phyloP scores from a whole-genome alignment of 2,888 invertebrate genomes.

The Deroplatys truncata region DNA sequence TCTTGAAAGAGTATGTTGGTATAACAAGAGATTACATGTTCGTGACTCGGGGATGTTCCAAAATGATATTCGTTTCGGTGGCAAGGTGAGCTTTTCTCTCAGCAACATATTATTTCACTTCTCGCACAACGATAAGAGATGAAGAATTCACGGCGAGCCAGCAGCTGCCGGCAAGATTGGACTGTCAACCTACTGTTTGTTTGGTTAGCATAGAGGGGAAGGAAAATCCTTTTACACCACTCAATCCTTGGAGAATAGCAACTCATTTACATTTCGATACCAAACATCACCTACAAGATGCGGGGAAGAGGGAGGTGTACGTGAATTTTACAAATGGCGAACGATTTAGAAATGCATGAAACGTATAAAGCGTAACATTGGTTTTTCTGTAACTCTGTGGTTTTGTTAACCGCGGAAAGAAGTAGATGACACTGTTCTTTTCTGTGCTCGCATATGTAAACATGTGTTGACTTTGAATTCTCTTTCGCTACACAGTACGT shows the following conservation, averaged over 20 bases:
- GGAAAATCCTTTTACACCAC: slow-evolving; percentile 11
- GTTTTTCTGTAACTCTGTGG: neutral
- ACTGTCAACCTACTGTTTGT: slow-evolving; percentile 19
- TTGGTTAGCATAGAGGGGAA: neutral
- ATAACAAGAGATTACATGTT: too few species aligned
- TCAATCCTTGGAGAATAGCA: slow-evolving; percentile 16
- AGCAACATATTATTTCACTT: neutral
- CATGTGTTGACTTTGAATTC: neutral
- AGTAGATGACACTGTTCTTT: neutral
- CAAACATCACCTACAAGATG: neutral
- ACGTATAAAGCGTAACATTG: neutral
- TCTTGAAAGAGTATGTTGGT: too few species aligned
- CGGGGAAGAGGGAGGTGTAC: neutral
- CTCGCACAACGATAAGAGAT: neutral
- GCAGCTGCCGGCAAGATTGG: slow-evolving; percentile 6
- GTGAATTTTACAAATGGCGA: slow-evolving; percentile 20
- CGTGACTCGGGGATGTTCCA: too few species aligned
- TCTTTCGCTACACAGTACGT: neutral
- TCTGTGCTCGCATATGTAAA: neutral
- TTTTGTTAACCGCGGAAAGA: neutral
- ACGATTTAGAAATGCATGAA: slow-evolving; percentile 27
- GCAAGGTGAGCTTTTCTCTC: neutral
- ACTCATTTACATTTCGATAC: slow-evolving; percentile 22
- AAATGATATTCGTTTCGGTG: too few species aligned
- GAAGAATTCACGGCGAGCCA: neutral